Conservation (phyloP, 2,113 vertebrate genomes). For the Zonotrichia leucophrys region DNA sequence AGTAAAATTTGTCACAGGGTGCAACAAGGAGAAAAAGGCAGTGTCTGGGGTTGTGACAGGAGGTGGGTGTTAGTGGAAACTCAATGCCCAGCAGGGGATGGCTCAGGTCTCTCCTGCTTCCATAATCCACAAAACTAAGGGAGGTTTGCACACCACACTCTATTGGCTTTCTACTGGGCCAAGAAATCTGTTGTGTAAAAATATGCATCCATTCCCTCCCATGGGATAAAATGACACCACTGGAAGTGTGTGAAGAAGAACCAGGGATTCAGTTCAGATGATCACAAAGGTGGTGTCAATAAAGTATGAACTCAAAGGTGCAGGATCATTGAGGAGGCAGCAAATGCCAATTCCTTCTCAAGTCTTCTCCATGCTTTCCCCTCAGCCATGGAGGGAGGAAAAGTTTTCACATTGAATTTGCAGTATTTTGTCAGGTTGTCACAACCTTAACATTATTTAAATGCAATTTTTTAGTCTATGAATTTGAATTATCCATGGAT, state of each 20-base stretch:
- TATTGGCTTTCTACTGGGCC: not conserved
- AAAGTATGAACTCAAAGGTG: not conserved
- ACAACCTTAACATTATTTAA: slow-evolving; percentile 68
- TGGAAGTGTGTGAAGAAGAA: not conserved
- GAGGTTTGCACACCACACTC: not conserved
- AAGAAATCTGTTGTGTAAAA: not conserved
- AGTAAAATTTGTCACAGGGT: not conserved
- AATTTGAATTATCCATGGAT: slow-evolving; percentile 70
- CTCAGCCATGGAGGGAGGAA: not conserved
- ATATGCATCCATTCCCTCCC: not conserved
- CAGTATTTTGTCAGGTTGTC: slow-evolving; percentile 51
- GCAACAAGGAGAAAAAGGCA: not conserved
- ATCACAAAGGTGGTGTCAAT: not conserved
- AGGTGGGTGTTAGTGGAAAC: not conserved
- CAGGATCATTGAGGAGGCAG: not conserved
- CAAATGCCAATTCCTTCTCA: not conserved
- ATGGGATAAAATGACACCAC: not conserved
- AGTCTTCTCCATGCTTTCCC: not conserved
- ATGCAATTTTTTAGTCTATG: slow-evolving; percentile 63
- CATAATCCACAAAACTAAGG: not conserved
- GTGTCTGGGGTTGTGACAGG: not conserved
- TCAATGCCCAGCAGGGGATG: not conserved
- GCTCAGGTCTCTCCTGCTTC: not conserved
- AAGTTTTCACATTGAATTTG: slow-evolving; percentile 36
- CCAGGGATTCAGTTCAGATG: not conserved